phyloP scores from a whole-genome alignment of 2,113 vertebrate genomes.

The Rhinoderma darwinii region DNA sequence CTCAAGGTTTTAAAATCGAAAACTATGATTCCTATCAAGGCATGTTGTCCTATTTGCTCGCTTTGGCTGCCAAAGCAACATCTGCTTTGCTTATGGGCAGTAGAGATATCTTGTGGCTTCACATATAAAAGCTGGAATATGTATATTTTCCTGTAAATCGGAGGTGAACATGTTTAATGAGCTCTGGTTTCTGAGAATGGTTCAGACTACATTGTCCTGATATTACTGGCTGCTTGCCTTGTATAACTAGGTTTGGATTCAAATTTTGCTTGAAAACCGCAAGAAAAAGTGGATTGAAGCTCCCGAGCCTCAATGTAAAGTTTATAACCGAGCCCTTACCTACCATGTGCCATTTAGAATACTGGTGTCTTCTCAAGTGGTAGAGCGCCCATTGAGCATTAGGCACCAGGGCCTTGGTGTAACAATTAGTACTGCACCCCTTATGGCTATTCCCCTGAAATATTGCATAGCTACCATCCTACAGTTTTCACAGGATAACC shows the following conservation, averaged over 20 bases:
- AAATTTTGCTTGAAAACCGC: background rate
- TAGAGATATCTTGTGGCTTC: conserved; percentile 9
- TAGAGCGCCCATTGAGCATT: too few relatives aligned
- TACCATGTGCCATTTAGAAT: too few relatives aligned
- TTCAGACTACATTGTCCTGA: background rate
- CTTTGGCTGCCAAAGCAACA: conserved; percentile 38
- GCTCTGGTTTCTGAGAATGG: conserved; percentile 22
- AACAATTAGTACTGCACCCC: too few relatives aligned
- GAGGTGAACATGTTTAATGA: conserved; percentile 41
- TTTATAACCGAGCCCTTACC: background rate
- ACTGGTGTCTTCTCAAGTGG: too few relatives aligned
- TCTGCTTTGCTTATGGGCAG: conserved; percentile 37
- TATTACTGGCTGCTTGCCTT: background rate
- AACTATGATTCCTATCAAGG: background rate
- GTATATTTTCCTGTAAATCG: conserved; percentile 10
- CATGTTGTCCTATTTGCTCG: background rate
- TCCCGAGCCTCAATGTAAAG: background rate
- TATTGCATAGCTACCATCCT: too few relatives aligned
- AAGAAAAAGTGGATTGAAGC: background rate
- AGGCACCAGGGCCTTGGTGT: too few relatives aligned
- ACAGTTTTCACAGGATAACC: too few relatives aligned
- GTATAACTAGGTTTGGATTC: background rate
- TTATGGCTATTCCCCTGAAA: too few relatives aligned
- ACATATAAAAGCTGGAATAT: conserved; percentile 13
- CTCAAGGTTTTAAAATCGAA: background rate